Conservation (phyloP, 2,797 vertebrate genomes). For the Phylloscopus collybita region DNA sequence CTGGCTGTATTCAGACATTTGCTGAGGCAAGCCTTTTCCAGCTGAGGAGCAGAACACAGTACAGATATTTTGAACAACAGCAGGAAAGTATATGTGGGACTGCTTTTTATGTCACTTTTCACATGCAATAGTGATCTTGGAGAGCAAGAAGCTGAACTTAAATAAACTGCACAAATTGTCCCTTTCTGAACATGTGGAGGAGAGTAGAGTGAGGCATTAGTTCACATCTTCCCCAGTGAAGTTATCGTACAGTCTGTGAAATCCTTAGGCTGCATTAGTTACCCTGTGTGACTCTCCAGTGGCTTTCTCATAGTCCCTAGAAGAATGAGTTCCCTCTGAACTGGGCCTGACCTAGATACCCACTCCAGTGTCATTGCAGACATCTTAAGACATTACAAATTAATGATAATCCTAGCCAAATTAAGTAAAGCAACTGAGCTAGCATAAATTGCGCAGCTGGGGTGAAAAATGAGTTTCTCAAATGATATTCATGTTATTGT, state of each 20-base stretch:
- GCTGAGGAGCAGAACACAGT: not conserved
- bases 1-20: not conserved
- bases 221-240: not conserved
- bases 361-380: not conserved
- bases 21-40: not conserved
- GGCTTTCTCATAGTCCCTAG: not conserved
- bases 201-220: not conserved
- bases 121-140: not conserved
- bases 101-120: not conserved
- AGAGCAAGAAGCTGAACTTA: not conserved
- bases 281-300: not conserved
- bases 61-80: not conserved
- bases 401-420: not conserved
- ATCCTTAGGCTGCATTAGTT: not conserved
- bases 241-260: not conserved
- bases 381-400: not conserved
- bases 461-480: slow-evolving; percentile 17
- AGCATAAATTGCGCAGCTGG: not conserved
- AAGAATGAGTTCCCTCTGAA: not conserved
- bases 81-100: not conserved
- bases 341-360: not conserved
- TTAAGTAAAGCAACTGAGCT: not conserved
- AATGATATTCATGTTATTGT: not conserved
- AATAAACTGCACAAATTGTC: not conserved
- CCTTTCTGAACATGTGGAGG: not conserved